A percentile compares a stretch with the other conserved stretches of the same genome.
Conservation (phyloP, 2,888 invertebrate genomes). For the Aphelenchoides bicaudatus region DNA sequence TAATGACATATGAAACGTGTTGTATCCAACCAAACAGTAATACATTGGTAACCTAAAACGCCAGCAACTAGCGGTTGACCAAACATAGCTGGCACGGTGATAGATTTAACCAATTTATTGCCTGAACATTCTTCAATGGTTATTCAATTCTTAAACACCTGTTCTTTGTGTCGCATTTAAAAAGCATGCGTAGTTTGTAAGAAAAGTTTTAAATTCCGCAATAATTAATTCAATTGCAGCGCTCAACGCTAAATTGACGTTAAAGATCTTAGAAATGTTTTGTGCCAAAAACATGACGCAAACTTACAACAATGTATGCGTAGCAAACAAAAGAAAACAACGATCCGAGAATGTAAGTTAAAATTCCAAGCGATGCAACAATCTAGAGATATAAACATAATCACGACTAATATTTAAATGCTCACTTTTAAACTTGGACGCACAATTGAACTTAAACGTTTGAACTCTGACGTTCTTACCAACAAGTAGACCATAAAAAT, state of each 20-base stretch:
- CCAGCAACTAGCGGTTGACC: background rate
- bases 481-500: background rate
- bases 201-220: no score
- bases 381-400: background rate
- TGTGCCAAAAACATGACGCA: no score
- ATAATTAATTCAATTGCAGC: no score
- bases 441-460: background rate
- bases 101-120: background rate
- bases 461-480: background rate
- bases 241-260: no score
- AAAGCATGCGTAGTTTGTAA: no score
- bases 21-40: background rate
- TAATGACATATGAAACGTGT: conserved; percentile 2
- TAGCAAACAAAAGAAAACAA: background rate
- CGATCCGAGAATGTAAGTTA: conserved; percentile 3
- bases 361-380: background rate
- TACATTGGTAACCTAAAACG: conserved; percentile 2
- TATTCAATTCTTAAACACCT: no score
- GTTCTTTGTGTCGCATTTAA: no score
- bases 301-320: conserved; percentile 3
- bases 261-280: no score
- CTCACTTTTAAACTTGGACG: conserved; percentile 6
- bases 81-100: background rate
- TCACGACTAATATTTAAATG: background rate
- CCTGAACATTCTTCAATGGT: background rate